Conservation (phyloP, 2,888 invertebrate genomes). For the Pandemis cinnamomeana region DNA sequence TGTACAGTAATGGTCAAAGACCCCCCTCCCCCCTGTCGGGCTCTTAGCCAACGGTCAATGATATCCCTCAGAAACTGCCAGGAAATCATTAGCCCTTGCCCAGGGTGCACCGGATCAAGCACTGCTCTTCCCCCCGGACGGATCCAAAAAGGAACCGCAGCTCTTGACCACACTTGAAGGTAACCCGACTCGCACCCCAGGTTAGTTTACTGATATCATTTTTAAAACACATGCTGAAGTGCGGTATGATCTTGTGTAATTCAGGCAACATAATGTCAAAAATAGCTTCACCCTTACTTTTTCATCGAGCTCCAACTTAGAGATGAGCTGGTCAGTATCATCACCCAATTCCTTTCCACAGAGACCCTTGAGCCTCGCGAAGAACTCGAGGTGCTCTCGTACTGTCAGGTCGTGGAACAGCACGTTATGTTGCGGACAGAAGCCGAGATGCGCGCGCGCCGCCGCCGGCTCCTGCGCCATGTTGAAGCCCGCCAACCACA, state of each 20-base stretch:
- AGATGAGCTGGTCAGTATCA: constrained; percentile 45
- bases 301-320: constrained; percentile 86
- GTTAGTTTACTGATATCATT: no score
- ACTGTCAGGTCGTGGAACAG: constrained; percentile 88
- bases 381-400: constrained; percentile 87
- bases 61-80: no score
- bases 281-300: constrained; percentile 81
- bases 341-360: constrained; percentile 73
- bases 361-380: constrained; percentile 87
- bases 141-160: no score
- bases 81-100: no score
- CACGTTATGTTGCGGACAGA: constrained; percentile 91
- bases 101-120: no score
- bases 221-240: background rate
- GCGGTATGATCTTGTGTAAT: background rate
- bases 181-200: no score
- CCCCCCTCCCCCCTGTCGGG: no score
- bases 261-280: background rate
- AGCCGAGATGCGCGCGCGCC: constrained; percentile 68
- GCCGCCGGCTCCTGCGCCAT: constrained; percentile 85
- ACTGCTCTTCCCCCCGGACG: no score
- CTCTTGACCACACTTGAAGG: no score
- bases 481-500: constrained; percentile 88
- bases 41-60: no score
- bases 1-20: no score